These are phyloP conservation scores for Penaeus indicus DNA, from an alignment of 1,140 invertebrate genomes.

Conservation along the genomic window DNA sequence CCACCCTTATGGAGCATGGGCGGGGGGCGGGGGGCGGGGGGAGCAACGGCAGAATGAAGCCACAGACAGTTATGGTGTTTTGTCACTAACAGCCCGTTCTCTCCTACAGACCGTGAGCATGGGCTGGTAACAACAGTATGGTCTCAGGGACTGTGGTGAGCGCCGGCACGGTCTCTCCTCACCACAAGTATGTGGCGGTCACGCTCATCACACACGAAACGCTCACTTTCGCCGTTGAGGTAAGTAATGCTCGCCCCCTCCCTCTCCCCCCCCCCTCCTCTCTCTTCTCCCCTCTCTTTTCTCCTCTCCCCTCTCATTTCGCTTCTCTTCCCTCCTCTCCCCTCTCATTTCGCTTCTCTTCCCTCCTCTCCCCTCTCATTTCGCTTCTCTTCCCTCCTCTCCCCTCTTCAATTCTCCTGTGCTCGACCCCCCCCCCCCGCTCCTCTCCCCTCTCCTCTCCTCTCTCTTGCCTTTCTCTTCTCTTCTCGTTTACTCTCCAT, in stretches of 20 bases:
- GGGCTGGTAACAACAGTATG: slow-evolving; percentile 48
- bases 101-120: too few relatives aligned
- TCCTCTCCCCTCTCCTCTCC: too few relatives aligned
- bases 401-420: too few relatives aligned
- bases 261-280: background rate
- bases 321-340: background rate
- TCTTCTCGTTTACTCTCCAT: too few relatives aligned
- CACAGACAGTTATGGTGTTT: background rate
- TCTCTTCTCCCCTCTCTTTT: background rate
- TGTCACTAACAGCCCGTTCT: background rate
- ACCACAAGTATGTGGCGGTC: slow-evolving; percentile 57
- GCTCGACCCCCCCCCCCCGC: too few relatives aligned
- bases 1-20: too few relatives aligned
- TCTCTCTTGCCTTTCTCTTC: too few relatives aligned
- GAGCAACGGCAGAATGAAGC: background rate
- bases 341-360: background rate
- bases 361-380: background rate
- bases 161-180: slow-evolving; percentile 51
- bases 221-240: slow-evolving; percentile 55
- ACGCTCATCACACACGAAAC: slow-evolving; percentile 52
- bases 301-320: background rate
- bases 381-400: too few relatives aligned
- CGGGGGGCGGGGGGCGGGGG: background rate
- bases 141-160: slow-evolving; percentile 55
- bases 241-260: slow-evolving; percentile 36